Conservation (phyloP, 2,797 vertebrate species). For the Typhlichthys subterraneus region DNA sequence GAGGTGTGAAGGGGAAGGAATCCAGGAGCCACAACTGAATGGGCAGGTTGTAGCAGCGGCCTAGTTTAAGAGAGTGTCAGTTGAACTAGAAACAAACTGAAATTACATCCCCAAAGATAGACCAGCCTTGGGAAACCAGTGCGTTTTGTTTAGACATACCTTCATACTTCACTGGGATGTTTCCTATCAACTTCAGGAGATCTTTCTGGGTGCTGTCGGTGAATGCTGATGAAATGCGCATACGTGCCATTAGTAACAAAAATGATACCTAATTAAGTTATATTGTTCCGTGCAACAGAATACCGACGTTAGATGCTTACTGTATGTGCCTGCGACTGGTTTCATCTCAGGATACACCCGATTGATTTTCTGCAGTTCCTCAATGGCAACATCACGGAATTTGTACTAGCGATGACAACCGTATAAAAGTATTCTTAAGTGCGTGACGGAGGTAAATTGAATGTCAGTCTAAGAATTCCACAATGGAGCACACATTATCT, state of each 20-base stretch:
- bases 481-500: too few relatives aligned
- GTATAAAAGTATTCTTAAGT: not conserved
- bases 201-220: conserved; percentile 91
- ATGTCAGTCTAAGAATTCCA: not conserved
- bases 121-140: not conserved
- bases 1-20: conserved; percentile 94
- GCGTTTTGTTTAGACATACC: conserved; percentile 71
- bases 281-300: not conserved
- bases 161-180: conserved; percentile 86
- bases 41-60: conserved; percentile 90
- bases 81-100: not conserved
- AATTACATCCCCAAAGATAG: not conserved
- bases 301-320: conserved; percentile 59
- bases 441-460: not conserved
- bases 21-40: conserved; percentile 92
- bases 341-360: conserved; percentile 80
- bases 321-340: conserved; percentile 83
- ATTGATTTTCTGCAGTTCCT: conserved; percentile 87
- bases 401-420: conserved; percentile 83
- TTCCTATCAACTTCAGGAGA: conserved; percentile 88
- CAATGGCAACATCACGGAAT: conserved; percentile 90
- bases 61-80: conserved; percentile 58
- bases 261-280: not conserved
- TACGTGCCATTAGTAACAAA: not conserved
- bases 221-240: conserved; percentile 80